Conservation (phyloP, 2,888 invertebrate species). For the Lobophora halterata region DNA sequence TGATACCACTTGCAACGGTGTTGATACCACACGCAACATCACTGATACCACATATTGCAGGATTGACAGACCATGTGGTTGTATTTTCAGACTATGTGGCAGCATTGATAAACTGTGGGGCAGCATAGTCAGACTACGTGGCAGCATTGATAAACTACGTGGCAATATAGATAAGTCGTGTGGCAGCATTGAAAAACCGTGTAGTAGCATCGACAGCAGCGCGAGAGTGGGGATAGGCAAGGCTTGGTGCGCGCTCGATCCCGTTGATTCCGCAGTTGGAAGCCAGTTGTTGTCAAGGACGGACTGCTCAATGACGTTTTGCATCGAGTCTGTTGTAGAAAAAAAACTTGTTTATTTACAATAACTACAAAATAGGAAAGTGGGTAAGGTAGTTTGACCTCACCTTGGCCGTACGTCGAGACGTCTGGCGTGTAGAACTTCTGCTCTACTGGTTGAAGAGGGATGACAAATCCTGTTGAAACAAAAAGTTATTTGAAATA, state of each 20-base stretch:
- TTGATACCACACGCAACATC: no score
- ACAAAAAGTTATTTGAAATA: conserved; percentile 3
- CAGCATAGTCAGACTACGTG: no score
- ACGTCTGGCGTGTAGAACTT: conserved; percentile 74
- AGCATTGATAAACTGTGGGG: no score
- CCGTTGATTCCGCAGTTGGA: conserved; percentile 69
- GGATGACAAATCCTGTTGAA: conserved; percentile 63
- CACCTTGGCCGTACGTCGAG: conserved; percentile 64
- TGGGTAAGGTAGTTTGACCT: no score
- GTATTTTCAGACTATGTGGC: no score
- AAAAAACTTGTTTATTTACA: background rate
- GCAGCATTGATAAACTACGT: no score
- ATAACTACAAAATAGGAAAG: background rate
- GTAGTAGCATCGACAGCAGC: no score
- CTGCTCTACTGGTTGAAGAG: conserved; percentile 72
- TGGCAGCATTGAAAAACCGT: no score
- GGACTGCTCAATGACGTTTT: conserved; percentile 76
- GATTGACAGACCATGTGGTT: no score
- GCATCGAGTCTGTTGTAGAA: conserved; percentile 63
- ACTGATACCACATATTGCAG: no score
- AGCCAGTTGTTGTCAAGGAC: conserved; percentile 77
- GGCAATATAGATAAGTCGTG: no score
- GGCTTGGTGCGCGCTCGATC: conserved; percentile 48
- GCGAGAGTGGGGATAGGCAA: conserved; percentile 49
- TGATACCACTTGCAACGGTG: no score